phyloP scores from a whole-genome alignment of 1,140 invertebrate genomes.

The Nephila pilipes region DNA sequence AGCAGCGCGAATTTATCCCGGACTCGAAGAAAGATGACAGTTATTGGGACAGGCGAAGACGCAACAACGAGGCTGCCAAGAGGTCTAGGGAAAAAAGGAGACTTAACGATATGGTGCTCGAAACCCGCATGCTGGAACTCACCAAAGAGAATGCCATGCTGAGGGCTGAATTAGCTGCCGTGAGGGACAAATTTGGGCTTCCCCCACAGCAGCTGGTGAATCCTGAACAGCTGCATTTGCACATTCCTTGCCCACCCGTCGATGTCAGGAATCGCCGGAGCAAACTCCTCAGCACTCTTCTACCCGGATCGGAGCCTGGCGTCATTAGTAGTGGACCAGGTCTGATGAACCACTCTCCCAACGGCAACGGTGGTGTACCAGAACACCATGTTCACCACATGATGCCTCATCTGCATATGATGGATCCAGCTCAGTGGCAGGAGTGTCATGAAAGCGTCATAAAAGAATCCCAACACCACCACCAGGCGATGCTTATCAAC shows the following conservation, averaged over 20 bases:
- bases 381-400: conserved; percentile 61
- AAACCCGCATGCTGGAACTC: conserved; percentile 95
- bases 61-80: conserved; percentile 98
- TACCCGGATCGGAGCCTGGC: conserved; percentile 1
- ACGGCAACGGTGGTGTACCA: background rate
- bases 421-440: conserved; percentile 64
- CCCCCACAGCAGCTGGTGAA: conserved; percentile 8
- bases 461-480: conserved; percentile 64
- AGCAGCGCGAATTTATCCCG: conserved; percentile 97
- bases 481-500: conserved; percentile 56
- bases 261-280: conserved; percentile 52
- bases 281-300: conserved; percentile 33
- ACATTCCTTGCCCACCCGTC: conserved; percentile 51
- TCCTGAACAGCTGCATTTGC: conserved; percentile 64
- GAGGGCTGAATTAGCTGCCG: conserved; percentile 94
- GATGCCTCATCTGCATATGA: conserved; percentile 66
- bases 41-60: conserved; percentile 96
- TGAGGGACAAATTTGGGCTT: conserved; percentile 92
- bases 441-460: conserved; percentile 60
- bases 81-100: conserved; percentile 96
- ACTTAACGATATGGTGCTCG: conserved; percentile 97
- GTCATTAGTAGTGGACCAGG: background rate
- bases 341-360: conserved; percentile 16
- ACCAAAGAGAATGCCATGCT: conserved; percentile 97
- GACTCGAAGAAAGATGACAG: conserved; percentile 98